phyloP scores from a whole-genome alignment of 23 tunicate species.

The Ciona savignyi region DNA sequence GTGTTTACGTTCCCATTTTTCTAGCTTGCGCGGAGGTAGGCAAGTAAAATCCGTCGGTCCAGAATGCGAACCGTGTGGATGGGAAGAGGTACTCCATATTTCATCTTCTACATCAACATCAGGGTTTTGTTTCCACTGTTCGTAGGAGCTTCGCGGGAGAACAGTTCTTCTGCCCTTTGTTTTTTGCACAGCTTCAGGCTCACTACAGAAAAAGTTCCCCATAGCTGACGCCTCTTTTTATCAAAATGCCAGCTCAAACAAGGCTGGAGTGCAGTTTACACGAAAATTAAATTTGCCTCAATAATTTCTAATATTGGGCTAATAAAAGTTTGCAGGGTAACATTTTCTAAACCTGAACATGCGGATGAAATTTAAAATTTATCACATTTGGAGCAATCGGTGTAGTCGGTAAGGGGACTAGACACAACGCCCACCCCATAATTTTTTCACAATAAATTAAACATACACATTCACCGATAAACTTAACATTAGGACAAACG shows the following conservation, averaged over 20 bases:
- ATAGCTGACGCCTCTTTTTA: neutral
- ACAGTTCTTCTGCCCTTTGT: neutral
- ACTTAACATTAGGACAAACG: too few relatives aligned
- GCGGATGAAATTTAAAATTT: too few relatives aligned
- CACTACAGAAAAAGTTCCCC: neutral
- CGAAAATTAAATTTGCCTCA: too few relatives aligned
- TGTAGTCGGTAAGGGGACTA: too few relatives aligned
- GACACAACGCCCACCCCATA: too few relatives aligned
- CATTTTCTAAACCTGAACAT: too few relatives aligned
- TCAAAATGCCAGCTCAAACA: neutral
- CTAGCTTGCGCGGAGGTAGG: neutral
- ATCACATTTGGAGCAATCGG: too few relatives aligned
- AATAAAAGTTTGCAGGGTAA: too few relatives aligned
- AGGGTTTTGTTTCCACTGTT: neutral
- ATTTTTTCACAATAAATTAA: too few relatives aligned
- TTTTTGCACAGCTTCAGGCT: neutral
- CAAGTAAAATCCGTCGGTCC: neutral
- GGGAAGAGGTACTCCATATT: neutral
- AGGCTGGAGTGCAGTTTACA: too few relatives aligned
- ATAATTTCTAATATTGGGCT: too few relatives aligned
- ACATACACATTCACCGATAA: too few relatives aligned
- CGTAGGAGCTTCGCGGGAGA: neutral
- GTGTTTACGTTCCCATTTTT: neutral
- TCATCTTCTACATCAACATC: neutral
- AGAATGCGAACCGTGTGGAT: neutral